Conservation (phyloP, 2,113 vertebrate species). For the Odontophorus gujanensis region DNA sequence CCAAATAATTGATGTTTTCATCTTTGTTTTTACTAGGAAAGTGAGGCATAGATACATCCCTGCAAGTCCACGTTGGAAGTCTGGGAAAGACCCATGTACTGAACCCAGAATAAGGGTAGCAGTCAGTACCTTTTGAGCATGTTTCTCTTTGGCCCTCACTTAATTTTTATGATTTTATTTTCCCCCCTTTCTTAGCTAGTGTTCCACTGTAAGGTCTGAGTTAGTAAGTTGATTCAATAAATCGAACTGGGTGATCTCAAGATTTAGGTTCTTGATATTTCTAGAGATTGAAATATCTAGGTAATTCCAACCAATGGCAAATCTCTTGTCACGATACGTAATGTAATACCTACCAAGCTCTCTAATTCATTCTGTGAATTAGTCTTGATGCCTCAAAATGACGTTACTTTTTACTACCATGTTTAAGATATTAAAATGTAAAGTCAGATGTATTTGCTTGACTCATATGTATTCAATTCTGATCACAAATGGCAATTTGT, state of each 20-base stretch:
- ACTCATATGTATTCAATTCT: not conserved
- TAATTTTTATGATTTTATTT: not conserved
- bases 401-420: not conserved
- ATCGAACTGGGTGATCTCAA: not conserved
- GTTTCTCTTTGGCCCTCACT: not conserved
- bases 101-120: not conserved
- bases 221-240: not conserved
- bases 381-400: not conserved
- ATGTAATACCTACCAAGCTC: not conserved
- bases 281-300: not conserved
- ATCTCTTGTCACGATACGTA: not conserved
- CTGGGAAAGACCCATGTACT: not conserved
- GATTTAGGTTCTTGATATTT: slow-evolving; percentile 26
- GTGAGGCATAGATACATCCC: not conserved
- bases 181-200: not conserved
- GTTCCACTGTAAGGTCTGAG: not conserved
- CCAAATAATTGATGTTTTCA: not conserved
- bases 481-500: not conserved
- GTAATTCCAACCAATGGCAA: not conserved
- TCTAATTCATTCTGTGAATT: not conserved
- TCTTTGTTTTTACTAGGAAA: not conserved
- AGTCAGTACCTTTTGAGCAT: not conserved
- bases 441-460: not conserved
- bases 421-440: not conserved
- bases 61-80: not conserved